Base-by-base conservation (phyloP, 2,888 invertebrate species). In the Frankliniella fusca region DNA sequence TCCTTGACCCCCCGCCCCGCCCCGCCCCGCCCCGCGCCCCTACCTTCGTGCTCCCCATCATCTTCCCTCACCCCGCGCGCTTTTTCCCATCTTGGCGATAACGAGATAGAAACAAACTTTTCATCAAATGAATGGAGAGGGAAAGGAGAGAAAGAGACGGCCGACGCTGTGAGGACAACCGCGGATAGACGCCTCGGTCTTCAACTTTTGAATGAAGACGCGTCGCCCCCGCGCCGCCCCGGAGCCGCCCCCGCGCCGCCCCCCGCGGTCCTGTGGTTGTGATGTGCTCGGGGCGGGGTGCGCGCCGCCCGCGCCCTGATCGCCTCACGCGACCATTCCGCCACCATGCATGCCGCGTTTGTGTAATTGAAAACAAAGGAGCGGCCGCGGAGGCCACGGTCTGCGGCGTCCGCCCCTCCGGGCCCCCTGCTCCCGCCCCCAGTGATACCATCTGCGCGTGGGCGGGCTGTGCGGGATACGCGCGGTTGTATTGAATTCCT, bases 281-380 rank as follows among this genome's bases (percentile, higher is more conserved):
- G 61, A n/a, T 11, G 61, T 1, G 54, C 15, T 12, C 54, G 54
- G 54, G 54, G 54, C 54, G 10, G 50, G 50, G 54, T 54, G 54
- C 54, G 61, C 7, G 61, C 61, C 61, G 54, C 54, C 54, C 54
- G 61, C 54, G 15, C 54, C 20, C 54, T 54, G 54, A 20, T 20
- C 54, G 5, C 18, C 54, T 15, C 54, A 54, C 54, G 54, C 70
- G 70, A 23, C 27, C 20, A 12, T 76, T 27, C 70, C 70, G 27
- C 70, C 70, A 76, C 70, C 70, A 76, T 76, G 23, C 27, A 76
- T 23, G 8, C 27, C 70, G 70, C 27, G 70, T 76, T 76, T 76
- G 8, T 9, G 70, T 76, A 76, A 76, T 76, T 76, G 70, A 76
- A 76, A 76, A 76, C 70, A 76, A 76, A 76, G 70, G 70, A 23